Evolutionary conservation across 1,140 invertebrate genomes (phyloP).

Genomic region (Magallana gigas): DNA sequence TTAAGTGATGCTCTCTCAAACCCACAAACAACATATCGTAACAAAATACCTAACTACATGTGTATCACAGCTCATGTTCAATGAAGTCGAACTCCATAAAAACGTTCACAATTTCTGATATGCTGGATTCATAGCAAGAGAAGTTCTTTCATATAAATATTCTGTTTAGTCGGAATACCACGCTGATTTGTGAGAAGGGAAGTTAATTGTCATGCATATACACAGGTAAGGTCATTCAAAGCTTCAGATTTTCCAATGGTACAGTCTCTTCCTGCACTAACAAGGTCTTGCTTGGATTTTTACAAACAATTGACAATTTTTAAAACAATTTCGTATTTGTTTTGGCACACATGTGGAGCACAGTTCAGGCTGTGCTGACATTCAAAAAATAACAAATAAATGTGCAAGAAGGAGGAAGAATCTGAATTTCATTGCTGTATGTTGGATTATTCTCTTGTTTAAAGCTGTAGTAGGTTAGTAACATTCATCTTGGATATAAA

Average conservation of each 20-base stretch:
- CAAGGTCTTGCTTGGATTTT: no score
- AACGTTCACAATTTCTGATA: not conserved
- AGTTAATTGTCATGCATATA: no score
- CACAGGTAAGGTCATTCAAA: no score
- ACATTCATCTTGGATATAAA: no score
- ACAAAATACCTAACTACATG: not conserved
- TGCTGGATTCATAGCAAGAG: not conserved
- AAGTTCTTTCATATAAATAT: not conserved
- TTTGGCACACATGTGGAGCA: no score
- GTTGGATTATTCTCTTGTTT: no score
- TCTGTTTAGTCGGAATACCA: not conserved
- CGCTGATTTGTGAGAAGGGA: not conserved
- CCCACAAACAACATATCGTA: not conserved
- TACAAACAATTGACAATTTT: no score
- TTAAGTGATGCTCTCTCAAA: slow-evolving; percentile 9
- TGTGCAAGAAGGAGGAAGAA: no score
- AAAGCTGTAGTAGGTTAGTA: no score
- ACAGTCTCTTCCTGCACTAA: no score
- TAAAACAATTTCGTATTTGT: no score
- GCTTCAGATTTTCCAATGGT: no score
- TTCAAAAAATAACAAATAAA: not conserved
- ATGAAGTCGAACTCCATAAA: not conserved
- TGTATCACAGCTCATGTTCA: not conserved
- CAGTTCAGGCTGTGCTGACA: not conserved
- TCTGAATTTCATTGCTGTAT: not conserved